Conservation (phyloP, 2,113 vertebrate genomes). For the Entosphenus tridentatus region DNA sequence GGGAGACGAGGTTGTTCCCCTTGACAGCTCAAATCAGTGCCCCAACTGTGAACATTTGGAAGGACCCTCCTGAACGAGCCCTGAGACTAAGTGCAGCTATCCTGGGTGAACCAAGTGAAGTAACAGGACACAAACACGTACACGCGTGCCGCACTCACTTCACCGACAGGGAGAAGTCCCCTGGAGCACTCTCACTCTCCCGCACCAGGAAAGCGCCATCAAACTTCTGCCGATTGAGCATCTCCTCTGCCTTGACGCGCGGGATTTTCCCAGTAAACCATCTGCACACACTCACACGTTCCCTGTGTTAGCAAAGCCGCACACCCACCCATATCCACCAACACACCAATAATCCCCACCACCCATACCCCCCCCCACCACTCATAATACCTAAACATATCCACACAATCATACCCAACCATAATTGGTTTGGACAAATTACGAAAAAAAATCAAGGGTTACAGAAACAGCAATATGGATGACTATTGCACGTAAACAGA, state of each 20-base stretch:
- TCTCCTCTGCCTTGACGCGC: slow-evolving; percentile 87
- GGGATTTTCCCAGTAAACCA: slow-evolving; percentile 99
- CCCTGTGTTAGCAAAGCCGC: neutral
- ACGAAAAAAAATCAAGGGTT: too few relatives aligned
- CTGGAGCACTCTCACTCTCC: slow-evolving; percentile 92
- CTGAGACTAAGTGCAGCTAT: too few relatives aligned
- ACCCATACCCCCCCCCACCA: neutral
- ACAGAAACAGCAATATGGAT: too few relatives aligned
- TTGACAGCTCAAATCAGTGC: too few relatives aligned
- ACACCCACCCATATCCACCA: neutral
- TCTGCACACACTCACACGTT: slow-evolving; percentile 22
- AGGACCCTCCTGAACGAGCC: too few relatives aligned
- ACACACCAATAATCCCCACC: neutral
- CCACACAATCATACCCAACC: neutral
- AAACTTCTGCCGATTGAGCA: slow-evolving; percentile 91
- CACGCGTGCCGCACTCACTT: slow-evolving; percentile 37
- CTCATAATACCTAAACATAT: neutral
- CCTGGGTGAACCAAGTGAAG: too few relatives aligned
- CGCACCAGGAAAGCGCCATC: slow-evolving; percentile 93
- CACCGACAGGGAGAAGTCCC: slow-evolving; percentile 91
- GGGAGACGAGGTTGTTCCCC: too few relatives aligned
- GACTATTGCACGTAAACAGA: too few relatives aligned
- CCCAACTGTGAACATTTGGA: too few relatives aligned
- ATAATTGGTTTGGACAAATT: neutral
- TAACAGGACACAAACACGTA: too few relatives aligned